Conservation (phyloP, 2,113 vertebrate species). For the Arenaria interpres region DNA sequence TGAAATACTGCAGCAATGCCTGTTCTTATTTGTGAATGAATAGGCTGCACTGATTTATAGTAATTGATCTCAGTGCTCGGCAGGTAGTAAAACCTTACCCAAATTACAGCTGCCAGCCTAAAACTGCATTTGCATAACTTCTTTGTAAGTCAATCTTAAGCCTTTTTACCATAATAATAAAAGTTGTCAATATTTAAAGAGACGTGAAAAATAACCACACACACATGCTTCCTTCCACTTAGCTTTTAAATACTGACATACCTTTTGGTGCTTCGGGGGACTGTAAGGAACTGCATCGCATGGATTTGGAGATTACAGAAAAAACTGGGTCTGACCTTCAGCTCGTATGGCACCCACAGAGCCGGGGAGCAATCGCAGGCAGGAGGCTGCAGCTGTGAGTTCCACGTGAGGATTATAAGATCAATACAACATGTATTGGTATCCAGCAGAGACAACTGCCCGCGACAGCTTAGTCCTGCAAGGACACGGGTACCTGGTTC, state of each 20-base stretch:
- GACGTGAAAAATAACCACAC: background rate
- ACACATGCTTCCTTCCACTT: background rate
- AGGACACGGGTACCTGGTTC: background rate
- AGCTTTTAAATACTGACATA: background rate
- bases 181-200: constrained; percentile 5
- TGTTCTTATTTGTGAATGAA: background rate
- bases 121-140: background rate
- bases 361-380: background rate
- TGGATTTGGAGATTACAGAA: background rate
- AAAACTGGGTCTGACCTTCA: background rate
- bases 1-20: background rate
- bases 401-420: background rate
- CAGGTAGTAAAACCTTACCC: background rate
- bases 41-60: background rate
- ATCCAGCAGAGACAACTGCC: background rate
- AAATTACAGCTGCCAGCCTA: constrained; percentile 2
- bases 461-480: background rate
- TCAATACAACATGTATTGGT: background rate
- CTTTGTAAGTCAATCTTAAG: background rate
- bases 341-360: background rate
- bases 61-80: background rate
- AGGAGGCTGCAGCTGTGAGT: background rate
- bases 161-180: background rate
- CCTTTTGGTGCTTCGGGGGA: background rate
- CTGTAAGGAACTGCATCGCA: background rate